Conservation (phyloP, 2,888 invertebrate genomes). For the Drosophila birchii region DNA sequence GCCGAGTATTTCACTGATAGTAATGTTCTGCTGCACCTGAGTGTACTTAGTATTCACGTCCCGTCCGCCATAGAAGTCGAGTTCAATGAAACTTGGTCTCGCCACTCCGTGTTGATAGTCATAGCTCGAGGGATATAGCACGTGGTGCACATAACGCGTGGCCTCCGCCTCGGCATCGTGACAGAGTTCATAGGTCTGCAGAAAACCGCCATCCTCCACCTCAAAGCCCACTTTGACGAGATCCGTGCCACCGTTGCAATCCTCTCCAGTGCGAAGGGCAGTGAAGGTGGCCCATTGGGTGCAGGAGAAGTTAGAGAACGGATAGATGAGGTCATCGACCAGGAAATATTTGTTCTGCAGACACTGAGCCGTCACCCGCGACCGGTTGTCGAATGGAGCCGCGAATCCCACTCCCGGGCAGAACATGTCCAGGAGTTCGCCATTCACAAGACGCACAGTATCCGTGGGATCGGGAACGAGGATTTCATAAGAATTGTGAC, state of each 20-base stretch:
- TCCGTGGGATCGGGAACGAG: conserved; percentile 75
- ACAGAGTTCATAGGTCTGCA: conserved; percentile 84
- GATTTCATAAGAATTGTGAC: conserved; percentile 79
- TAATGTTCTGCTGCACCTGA: conserved; percentile 80
- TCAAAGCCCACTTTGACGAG: conserved; percentile 84
- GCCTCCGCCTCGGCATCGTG: conserved; percentile 82
- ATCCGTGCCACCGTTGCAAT: conserved; percentile 80
- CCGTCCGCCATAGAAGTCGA: conserved; percentile 81
- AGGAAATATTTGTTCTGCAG: conserved; percentile 74
- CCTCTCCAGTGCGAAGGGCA: conserved; percentile 72
- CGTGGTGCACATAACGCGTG: conserved; percentile 84
- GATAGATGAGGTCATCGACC: conserved; percentile 66
- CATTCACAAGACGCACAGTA: conserved; percentile 70
- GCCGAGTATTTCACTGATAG: conserved; percentile 82
- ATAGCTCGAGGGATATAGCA: conserved; percentile 83
- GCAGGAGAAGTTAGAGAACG: conserved; percentile 82
- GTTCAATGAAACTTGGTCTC: conserved; percentile 79
- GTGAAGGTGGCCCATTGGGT: conserved; percentile 71
- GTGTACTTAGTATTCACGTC: conserved; percentile 82
- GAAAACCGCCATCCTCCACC: conserved; percentile 75
- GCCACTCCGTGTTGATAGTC: conserved; percentile 84
- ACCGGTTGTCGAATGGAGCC: conserved; percentile 57
- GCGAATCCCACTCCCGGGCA: conserved; percentile 75
- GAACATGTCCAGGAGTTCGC: conserved; percentile 79
- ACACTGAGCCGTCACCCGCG: conserved; percentile 76